Evolutionary conservation across 2,113 vertebrate species (phyloP).

Genomic region (Malurus cyaneus): DNA sequence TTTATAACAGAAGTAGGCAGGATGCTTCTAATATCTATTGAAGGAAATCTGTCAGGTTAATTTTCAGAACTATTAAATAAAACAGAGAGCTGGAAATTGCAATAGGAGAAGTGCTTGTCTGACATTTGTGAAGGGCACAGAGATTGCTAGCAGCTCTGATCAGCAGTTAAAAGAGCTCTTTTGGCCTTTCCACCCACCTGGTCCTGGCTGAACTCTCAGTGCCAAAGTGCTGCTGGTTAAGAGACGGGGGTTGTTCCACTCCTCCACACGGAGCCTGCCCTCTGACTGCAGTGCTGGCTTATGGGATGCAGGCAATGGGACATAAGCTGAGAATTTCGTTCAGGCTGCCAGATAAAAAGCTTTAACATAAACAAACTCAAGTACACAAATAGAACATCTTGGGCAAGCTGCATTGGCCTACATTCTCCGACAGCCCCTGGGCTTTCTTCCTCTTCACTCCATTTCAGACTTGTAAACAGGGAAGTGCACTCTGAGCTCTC

Average conservation of each 20-base stretch:
- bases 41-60: not conserved
- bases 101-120: not conserved
- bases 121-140: not conserved
- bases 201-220: not conserved
- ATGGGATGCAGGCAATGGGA: not conserved
- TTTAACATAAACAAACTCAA: not conserved
- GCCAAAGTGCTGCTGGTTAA: not conserved
- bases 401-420: accelerated
- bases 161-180: not conserved
- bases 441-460: not conserved
- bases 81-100: not conserved
- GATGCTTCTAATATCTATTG: not conserved
- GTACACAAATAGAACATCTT: not conserved
- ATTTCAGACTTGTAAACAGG: not conserved
- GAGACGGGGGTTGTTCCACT: not conserved
- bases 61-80: not conserved
- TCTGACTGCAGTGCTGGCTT: not conserved
- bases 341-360: not conserved
- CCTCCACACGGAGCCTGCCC: not conserved
- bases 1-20: not conserved
- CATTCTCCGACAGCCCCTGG: not conserved
- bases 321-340: not conserved
- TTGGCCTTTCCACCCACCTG: not conserved
- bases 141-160: not conserved
- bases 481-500: not conserved